phyloP scores from a whole-genome alignment of 2,888 invertebrate genomes.

The Gisinianus flammeolus region DNA sequence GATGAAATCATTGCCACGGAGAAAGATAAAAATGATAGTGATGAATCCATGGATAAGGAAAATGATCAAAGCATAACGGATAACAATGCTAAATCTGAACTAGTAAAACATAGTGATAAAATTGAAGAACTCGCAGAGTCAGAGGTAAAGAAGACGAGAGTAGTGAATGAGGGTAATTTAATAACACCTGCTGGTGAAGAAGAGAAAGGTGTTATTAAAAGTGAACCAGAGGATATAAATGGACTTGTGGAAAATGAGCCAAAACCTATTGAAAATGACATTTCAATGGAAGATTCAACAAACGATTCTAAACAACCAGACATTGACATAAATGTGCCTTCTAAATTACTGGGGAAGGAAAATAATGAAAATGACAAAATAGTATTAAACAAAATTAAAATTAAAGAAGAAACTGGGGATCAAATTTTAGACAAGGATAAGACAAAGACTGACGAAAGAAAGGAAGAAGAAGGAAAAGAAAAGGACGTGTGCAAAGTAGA shows the following conservation, averaged over 20 bases:
- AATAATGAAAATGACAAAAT: constrained; percentile 26
- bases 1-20: constrained; percentile 23
- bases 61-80: constrained; percentile 39
- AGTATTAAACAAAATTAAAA: constrained; percentile 34
- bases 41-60: constrained; percentile 37
- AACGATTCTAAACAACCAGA: constrained; percentile 33
- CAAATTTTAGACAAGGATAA: constrained; percentile 31
- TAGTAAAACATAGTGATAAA: constrained; percentile 30
- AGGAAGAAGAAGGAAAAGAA: constrained; percentile 39
- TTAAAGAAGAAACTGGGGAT: constrained; percentile 56
- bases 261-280: constrained; percentile 19
- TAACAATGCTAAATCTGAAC: constrained; percentile 46
- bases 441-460: constrained; percentile 54
- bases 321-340: constrained; percentile 37
- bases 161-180: neutral
- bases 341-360: constrained; percentile 38
- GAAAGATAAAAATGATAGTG: constrained; percentile 31
- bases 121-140: constrained; percentile 9
- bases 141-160: neutral
- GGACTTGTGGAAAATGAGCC: constrained; percentile 35
- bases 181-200: neutral
- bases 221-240: constrained; percentile 32
- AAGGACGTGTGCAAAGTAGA: constrained; percentile 38
- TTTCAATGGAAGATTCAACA: constrained; percentile 35
- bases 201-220: neutral